Base-by-base conservation (phyloP, 1,140 invertebrate species). In the Eciton burchellii region DNA sequence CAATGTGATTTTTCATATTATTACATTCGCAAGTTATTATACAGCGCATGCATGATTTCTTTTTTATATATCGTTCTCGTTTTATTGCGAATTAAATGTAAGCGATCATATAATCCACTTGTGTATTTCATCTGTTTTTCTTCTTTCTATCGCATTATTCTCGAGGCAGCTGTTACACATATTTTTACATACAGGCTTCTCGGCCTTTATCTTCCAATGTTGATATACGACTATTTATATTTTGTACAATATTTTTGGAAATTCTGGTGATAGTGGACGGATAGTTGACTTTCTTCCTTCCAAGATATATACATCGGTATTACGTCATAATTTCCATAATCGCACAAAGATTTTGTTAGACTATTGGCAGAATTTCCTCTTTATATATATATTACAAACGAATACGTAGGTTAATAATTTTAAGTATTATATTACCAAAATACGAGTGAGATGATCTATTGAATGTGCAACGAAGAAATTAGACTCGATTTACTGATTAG, bases 381-480 rank as follows among this genome's bases (percentile, higher is more conserved):
- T 43, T 56, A 54, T 14, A 65, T 65, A 76, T 43, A n/a, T 72
- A 56, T 83, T 66, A 74, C 24, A 12, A 73, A 81, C 70, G 82
- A 74, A 52, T 21, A 57, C 73, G 70, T 86, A 83, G 83, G 54
- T n/a, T 56, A 76, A 79, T 72, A 62, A 60, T 47, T 65, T 77
- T 83, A 83, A 68, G 60, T 83, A 85, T 72, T 26, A 60, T 73
- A 35, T 66, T 83, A 81, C 86, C 77, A 88, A 86, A 84, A 87
- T 43, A 92, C 71, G 91, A 93, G 91, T 92, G 90, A 92, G 91
- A 93, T 84, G 83, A 90, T 89, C 84, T 86, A 90, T 85, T 90
- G 91, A 91, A 91, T 90, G 87, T 87, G 92, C 92, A 93, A 93
- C 92, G 92, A 93, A 93, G 88, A 84, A 89, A 83, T 88, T 91